These are phyloP conservation scores for Drosophila austrosaltans DNA, from an alignment of 2,888 invertebrate species.

Conservation along the genomic window DNA sequence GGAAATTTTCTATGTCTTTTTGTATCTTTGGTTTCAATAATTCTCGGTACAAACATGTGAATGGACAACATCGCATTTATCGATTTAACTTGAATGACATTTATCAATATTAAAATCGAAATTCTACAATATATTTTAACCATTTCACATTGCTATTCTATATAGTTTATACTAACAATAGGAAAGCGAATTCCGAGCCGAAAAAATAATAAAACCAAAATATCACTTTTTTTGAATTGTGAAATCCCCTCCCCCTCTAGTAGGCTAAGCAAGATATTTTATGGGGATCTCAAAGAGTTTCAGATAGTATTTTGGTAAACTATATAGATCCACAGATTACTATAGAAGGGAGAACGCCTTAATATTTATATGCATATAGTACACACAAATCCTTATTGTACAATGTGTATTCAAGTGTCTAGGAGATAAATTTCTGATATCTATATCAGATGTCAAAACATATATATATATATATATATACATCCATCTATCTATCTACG, in stretches of 20 bases:
- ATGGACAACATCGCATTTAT: too few species aligned
- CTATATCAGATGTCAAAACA: constrained; percentile 9
- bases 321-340: not conserved
- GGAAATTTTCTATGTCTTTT: too few species aligned
- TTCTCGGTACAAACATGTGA: too few species aligned
- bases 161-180: too few species aligned
- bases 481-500: constrained; percentile 19
- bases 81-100: too few species aligned
- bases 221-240: not conserved
- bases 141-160: too few species aligned
- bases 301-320: not conserved
- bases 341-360: constrained; percentile 1
- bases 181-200: too few species aligned
- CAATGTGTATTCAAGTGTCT: constrained; percentile 44
- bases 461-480: constrained; percentile 7
- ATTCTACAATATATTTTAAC: too few species aligned
- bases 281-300: too few species aligned
- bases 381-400: constrained; percentile 26
- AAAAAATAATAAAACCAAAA: not conserved
- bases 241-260: not conserved
- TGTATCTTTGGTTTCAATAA: too few species aligned
- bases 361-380: not conserved
- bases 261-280: not conserved
- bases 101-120: too few species aligned
- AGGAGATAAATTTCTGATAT: constrained; percentile 30